Percentiles rank a stretch among this genome's conserved stretches.
These are phyloP conservation scores for Galerucella calmariensis DNA, from an alignment of 2,888 invertebrate genomes.

Conservation along the genomic window DNA sequence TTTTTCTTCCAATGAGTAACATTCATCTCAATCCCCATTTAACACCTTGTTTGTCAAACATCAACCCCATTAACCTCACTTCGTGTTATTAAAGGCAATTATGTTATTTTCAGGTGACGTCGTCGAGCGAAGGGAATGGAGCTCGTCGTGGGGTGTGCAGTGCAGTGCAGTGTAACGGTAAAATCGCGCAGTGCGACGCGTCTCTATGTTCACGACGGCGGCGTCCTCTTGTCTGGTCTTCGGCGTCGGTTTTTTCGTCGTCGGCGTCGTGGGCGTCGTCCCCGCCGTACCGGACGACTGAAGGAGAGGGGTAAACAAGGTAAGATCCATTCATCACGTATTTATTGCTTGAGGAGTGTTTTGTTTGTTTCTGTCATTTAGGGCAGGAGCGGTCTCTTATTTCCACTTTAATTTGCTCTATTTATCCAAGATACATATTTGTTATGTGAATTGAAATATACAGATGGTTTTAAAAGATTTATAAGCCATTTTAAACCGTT, in stretches of 20 bases:
- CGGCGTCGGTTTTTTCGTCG: conserved; percentile 58
- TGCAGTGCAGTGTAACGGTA: conserved; percentile 50
- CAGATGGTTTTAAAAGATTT: neutral
- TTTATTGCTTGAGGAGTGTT: conserved; percentile 46
- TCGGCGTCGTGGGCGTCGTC: conserved; percentile 52
- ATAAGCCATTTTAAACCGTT: neutral
- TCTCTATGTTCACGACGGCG: conserved; percentile 47
- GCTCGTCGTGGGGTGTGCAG: conserved; percentile 46
- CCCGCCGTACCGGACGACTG: conserved; percentile 19
- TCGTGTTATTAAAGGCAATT: conserved; percentile 45
- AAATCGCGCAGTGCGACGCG: conserved; percentile 57
- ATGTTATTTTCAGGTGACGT: conserved; percentile 55
- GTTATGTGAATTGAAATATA: neutral
- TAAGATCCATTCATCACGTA: conserved; percentile 56
- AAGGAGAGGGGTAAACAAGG: conserved; percentile 50
- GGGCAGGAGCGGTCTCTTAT: conserved; percentile 3
- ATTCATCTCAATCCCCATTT: conserved; percentile 19
- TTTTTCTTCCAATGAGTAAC: neutral
- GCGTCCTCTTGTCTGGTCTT: conserved; percentile 35
- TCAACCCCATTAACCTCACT: conserved; percentile 40
- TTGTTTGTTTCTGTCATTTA: conserved; percentile 25
- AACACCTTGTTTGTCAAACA: conserved; percentile 42
- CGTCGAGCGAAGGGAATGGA: conserved; percentile 30
- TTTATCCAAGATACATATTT: neutral
- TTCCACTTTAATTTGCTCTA: neutral